Evolutionary conservation across 1,140 invertebrate species (phyloP).

Genomic region (Saxidomus purpurata): DNA sequence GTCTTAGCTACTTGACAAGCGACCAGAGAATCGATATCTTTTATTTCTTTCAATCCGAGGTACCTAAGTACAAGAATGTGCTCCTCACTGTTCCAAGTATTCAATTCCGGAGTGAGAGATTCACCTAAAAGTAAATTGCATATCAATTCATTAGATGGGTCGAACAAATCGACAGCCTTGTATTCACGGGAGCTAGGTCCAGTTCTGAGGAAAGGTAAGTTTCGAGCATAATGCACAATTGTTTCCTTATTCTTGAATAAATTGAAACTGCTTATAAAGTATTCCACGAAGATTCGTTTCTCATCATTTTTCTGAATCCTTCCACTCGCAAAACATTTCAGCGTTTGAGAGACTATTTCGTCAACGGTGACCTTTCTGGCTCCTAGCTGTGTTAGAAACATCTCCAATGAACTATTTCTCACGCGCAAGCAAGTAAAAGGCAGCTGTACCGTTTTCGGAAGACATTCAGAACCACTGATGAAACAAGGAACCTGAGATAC

Average conservation of each 20-base stretch:
- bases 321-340: background rate
- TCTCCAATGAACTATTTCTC: background rate
- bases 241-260: background rate
- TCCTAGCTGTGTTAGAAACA: background rate
- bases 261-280: background rate
- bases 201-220: slow-evolving; percentile 9
- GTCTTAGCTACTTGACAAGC: background rate
- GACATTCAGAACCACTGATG: background rate
- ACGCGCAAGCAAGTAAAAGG: background rate
- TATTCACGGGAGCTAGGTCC: background rate
- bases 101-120: background rate
- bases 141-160: slow-evolving; percentile 6
- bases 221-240: background rate
- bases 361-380: background rate
- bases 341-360: background rate
- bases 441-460: background rate
- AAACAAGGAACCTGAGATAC: background rate
- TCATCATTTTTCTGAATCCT: background rate
- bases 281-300: slow-evolving; percentile 16
- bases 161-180: slow-evolving; percentile 20
- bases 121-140: slow-evolving; percentile 5
- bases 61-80: background rate
- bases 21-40: background rate
- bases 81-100: background rate
- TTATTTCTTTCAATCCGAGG: background rate